Base-by-base conservation (phyloP, 2,797 vertebrate genomes). In the Paedocypris micromegethes region DNA sequence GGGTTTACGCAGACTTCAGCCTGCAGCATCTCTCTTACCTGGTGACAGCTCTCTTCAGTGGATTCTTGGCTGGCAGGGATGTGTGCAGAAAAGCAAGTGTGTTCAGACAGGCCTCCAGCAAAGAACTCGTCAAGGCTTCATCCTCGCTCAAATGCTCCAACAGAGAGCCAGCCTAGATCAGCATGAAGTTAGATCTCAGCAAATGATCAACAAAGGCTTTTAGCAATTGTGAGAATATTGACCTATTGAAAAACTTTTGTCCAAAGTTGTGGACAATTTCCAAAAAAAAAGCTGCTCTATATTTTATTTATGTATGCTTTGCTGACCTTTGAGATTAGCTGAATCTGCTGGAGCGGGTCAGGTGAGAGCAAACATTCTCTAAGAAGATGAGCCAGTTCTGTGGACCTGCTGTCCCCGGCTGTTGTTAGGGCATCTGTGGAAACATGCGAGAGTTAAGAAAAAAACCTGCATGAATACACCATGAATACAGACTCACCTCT, bases 331-430 rank as follows among this genome's bases (percentile, higher is more conserved):
- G 95, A 93, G 68, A 98, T 77, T 49, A 84, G 86, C 72, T 88
- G 92, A 73, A 99, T 93, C 84, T 98, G 96, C 67, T 92, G 90
- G 55, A 98, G 91, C 2, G 93, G 93, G 74, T 93, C 89, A 0
- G 75, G 84, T 61, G 92, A 83, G 6, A 86, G 82, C 39, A 93
- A 76, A 72, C 92, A 94, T 1, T 72, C 83, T 76, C 92, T 86
- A 50, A 99, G 86, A 45, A 90, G 83, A 68, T 85, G 88, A 3
- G 93, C 92, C 3, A 97, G 64, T 69, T 89, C 87, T 55, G 80
- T 64, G 50, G 87, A 83, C 69, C 79, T 86, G 70, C 75, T 78
- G 8, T 89, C 86, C 77, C 84, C 91, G 76, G 87, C 85, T 66
- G 91, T 83, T 45, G 75, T 93, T 80, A 81, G 74, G 43, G 83